Base-by-base conservation (phyloP, 2,888 invertebrate genomes). In the Xanthia icteritia region DNA sequence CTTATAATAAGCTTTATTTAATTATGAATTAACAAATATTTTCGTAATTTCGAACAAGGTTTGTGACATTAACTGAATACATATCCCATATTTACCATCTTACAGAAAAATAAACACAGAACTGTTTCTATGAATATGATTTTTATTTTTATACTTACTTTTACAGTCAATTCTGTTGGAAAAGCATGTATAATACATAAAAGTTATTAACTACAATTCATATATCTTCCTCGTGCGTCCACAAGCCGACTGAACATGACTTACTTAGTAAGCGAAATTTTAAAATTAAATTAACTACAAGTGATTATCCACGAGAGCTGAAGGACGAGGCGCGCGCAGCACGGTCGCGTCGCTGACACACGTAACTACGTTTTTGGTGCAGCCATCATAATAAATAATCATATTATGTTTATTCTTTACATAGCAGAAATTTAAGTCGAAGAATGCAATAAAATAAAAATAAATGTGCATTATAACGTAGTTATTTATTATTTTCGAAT, bases 1-100 rank as follows among this genome's bases (percentile, higher is more conserved):
- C 96, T 96, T 96, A 96, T 96, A 96, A 96, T 96, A 96, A 96
- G 96, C 96, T 96, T 96, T 96, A 96, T 96, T 96, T 96, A 96
- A 96, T 96, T 96, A 96, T 96, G 96, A 96, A 96, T 96, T 96
- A 96, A 96, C 96, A 96, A 96, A 96, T 96, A 95, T 95, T 95
- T 95, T 95, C 95, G 95, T 95, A 95, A 95, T 95, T 96, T 96
- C 95, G 96, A 96, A 96, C 95, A 96, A 95, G 91, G 95, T 96
- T 88, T 96, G 96, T 96, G 96, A 96, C 96, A 95, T 95, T 80
- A 96, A 96, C 95, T 94, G 96, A 96, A 96, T 96, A 96, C 94
- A 96, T 95, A 95, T 96, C 94, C 93, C 93, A 94, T 96, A 96
- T 88, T 88, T 84, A 88, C 79, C 93, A 94, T 94, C 93, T 95